phyloP scores from a whole-genome alignment of 1,140 invertebrate genomes.

The Bombus consobrinus region DNA sequence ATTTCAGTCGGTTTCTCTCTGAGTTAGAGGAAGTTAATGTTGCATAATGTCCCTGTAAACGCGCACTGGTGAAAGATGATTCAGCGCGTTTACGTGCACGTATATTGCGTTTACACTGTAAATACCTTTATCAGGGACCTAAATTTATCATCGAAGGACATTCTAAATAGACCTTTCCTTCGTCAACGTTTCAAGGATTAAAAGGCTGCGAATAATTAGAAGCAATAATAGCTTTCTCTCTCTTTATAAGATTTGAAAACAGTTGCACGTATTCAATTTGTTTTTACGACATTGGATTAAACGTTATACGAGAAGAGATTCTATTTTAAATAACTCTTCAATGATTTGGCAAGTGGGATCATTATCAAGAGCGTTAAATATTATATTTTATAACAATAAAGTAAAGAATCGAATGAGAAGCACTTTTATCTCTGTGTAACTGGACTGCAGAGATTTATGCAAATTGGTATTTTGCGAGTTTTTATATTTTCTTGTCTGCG shows the following conservation, averaged over 20 bases:
- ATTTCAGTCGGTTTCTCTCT: background rate
- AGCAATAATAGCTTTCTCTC: conserved; percentile 1
- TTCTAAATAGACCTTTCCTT: conserved; percentile 19
- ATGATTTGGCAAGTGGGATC: too few species aligned
- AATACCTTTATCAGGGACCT: conserved; percentile 37
- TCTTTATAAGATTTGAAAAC: background rate
- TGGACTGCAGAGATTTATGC: too few species aligned
- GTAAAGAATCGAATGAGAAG: too few species aligned
- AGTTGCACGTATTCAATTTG: too few species aligned
- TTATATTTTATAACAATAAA: too few species aligned
- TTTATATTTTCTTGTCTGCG: too few species aligned
- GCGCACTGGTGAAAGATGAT: conserved; percentile 2
- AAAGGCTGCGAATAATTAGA: background rate
- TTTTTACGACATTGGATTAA: background rate
- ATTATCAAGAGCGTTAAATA: too few species aligned
- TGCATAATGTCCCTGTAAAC: conserved; percentile 13
- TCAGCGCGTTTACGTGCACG: conserved; percentile 1
- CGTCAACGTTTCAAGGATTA: conserved; percentile 10
- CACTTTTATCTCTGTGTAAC: too few species aligned
- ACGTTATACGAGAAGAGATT: too few species aligned
- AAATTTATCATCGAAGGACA: conserved; percentile 23
- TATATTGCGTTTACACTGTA: conserved; percentile 23
- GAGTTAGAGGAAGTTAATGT: conserved; percentile 18
- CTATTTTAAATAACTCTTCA: too few species aligned
- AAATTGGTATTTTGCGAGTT: too few species aligned